These are phyloP conservation scores for Enteromius argenteus DNA, from an alignment of 2,797 vertebrate species.

Conservation along the genomic window DNA sequence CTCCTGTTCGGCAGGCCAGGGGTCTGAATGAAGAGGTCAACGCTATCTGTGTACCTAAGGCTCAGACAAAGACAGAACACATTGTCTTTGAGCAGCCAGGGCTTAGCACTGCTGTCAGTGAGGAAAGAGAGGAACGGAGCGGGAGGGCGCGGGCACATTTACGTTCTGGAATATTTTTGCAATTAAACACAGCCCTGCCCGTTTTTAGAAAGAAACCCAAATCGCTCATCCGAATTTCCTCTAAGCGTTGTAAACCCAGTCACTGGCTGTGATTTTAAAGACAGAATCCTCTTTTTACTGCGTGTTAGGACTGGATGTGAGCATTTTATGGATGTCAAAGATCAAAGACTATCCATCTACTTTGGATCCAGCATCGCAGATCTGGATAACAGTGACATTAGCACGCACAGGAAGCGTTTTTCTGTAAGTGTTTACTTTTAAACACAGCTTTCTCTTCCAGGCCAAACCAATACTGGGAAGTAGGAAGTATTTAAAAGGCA, in stretches of 20 bases:
- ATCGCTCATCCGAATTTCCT: not conserved
- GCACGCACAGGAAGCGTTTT: constrained; percentile 39
- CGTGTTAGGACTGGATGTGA: constrained; percentile 27
- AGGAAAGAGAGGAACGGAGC: constrained; percentile 17
- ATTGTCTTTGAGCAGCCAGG: constrained; percentile 48
- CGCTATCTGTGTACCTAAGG: constrained; percentile 44
- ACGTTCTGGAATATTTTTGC: constrained; percentile 9
- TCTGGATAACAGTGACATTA: constrained; percentile 28
- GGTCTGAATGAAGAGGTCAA: constrained; percentile 51
- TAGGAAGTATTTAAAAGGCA: constrained; percentile 88
- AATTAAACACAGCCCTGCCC: constrained; percentile 13
- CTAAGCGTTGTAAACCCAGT: constrained; percentile 3
- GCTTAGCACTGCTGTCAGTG: constrained; percentile 36
- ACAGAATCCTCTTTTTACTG: constrained; percentile 26
- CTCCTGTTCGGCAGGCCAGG: constrained; percentile 48
- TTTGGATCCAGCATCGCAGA: constrained; percentile 11
- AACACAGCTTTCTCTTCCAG: constrained; percentile 50
- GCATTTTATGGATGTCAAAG: constrained; percentile 38
- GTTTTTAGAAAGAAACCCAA: constrained; percentile 7
- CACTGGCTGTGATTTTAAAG: constrained; percentile 36
- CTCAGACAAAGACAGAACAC: constrained; percentile 47
- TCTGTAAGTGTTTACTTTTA: constrained; percentile 52
- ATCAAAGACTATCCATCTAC: constrained; percentile 24
- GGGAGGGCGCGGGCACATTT: not conserved
- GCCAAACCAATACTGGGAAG: constrained; percentile 71